Evolutionary conservation across 2,888 invertebrate genomes (phyloP).

Genomic region (Parnassius glacialis): DNA sequence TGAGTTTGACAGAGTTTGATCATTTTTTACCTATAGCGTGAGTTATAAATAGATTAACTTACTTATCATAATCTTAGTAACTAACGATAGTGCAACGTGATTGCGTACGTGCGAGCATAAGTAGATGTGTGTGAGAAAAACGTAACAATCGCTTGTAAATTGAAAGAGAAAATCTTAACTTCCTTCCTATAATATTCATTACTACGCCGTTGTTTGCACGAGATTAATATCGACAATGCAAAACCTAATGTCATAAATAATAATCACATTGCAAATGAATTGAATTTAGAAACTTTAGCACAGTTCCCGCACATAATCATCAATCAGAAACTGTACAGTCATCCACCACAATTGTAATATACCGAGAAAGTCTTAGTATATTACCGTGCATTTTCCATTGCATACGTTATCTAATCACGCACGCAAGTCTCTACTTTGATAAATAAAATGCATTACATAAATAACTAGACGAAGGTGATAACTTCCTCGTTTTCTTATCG

Average conservation of each 20-base stretch:
- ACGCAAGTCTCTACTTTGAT: background rate
- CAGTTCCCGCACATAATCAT: slow-evolving; percentile 4
- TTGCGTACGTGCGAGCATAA: no score
- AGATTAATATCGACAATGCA: background rate
- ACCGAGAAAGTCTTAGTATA: slow-evolving; percentile 9
- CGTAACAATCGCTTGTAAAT: no score
- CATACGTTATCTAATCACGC: slow-evolving; percentile 6
- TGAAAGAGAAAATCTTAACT: no score
- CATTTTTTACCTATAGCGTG: no score
- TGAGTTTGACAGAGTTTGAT: no score
- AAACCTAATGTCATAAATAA: slow-evolving; percentile 1
- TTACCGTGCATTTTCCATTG: background rate
- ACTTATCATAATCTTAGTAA: no score
- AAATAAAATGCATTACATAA: slow-evolving; percentile 2
- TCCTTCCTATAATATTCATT: no score
- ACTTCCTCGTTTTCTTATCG: background rate
- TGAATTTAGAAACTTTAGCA: slow-evolving; percentile 2
- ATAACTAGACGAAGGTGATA: background rate
- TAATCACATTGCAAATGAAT: background rate
- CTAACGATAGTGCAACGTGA: no score
- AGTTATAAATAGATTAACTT: no score
- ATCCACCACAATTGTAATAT: slow-evolving; percentile 9
- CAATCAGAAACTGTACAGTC: slow-evolving; percentile 13
- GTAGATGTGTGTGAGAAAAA: no score
- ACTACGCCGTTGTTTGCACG: background rate